Conservation (phyloP, 92 coral and sea anemone species). For the Zoanthus solanderi region DNA sequence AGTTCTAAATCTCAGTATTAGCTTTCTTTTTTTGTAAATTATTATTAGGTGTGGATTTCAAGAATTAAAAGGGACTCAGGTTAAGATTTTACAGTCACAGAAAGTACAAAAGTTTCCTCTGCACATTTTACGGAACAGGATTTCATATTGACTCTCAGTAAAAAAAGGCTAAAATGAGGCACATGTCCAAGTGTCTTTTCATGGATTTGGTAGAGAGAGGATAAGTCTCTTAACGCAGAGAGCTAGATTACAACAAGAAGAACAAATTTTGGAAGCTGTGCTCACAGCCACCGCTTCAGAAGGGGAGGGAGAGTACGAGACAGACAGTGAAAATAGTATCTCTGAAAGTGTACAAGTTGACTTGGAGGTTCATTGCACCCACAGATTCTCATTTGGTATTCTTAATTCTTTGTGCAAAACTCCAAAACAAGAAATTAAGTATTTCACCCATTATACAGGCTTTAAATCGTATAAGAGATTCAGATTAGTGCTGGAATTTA, state of each 20-base stretch:
- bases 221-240: conserved; percentile 29
- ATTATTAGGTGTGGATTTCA: conserved; percentile 55
- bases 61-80: conserved; percentile 53
- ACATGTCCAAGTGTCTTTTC: conserved; percentile 47
- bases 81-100: conserved; percentile 52
- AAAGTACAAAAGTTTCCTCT: conserved; percentile 59
- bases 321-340: neutral
- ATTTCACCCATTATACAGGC: no score
- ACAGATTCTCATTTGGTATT: no score
- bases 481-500: no score
- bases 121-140: conserved; percentile 49
- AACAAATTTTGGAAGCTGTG: conserved; percentile 46
- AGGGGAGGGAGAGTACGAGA: conserved; percentile 50
- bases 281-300: conserved; percentile 50
- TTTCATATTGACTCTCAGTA: conserved; percentile 44
- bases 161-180: conserved; percentile 31
- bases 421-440: no score
- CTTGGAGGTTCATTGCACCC: no score
- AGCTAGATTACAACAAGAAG: neutral
- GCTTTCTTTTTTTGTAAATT: neutral
- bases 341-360: no score
- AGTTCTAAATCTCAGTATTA: neutral
- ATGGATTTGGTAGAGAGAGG: conserved; percentile 29
- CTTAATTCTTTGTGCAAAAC: no score
- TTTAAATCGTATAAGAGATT: no score